Percentiles rank a stretch among this genome's conserved stretches.
These are phyloP conservation scores for Delia radicum DNA, from an alignment of 1,140 invertebrate genomes.

Conservation along the genomic window DNA sequence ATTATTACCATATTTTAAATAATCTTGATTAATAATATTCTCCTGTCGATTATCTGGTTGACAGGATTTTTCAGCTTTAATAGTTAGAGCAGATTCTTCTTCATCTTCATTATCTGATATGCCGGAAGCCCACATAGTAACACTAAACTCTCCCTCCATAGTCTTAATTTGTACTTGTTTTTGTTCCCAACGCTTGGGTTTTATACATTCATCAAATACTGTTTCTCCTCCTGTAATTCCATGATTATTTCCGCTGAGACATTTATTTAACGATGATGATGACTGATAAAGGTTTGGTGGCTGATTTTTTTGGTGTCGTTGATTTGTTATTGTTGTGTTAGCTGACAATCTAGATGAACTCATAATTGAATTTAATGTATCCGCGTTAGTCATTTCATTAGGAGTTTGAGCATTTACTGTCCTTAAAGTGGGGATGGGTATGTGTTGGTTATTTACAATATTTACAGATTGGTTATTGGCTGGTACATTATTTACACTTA, in stretches of 20 bases:
- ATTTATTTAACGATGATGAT: not conserved
- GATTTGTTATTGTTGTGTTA: too few species aligned
- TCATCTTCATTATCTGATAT: slow-evolving; percentile 84
- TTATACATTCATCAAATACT: not conserved
- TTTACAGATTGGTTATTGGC: not conserved
- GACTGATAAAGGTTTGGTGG: not conserved
- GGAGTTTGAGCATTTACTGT: not conserved
- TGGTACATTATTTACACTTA: not conserved
- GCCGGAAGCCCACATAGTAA: slow-evolving; percentile 97
- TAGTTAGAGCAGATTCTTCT: slow-evolving; percentile 82
- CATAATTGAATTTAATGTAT: not conserved
- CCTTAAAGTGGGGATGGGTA: too few species aligned
- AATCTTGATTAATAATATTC: not conserved
- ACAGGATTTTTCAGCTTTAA: not conserved
- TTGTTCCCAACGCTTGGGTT: slow-evolving; percentile 84
- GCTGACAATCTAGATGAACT: not conserved
- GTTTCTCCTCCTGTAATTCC: not conserved
- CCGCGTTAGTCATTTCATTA: not conserved
- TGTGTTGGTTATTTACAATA: not conserved
- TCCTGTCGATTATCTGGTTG: not conserved
- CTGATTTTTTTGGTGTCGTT: not conserved
- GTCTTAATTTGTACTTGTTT: slow-evolving; percentile 98
- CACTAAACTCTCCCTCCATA: slow-evolving; percentile 95
- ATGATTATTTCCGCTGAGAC: not conserved
- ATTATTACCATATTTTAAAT: not conserved